Conservation (phyloP, 2,113 vertebrate genomes). For the Pampusana beccarii region DNA sequence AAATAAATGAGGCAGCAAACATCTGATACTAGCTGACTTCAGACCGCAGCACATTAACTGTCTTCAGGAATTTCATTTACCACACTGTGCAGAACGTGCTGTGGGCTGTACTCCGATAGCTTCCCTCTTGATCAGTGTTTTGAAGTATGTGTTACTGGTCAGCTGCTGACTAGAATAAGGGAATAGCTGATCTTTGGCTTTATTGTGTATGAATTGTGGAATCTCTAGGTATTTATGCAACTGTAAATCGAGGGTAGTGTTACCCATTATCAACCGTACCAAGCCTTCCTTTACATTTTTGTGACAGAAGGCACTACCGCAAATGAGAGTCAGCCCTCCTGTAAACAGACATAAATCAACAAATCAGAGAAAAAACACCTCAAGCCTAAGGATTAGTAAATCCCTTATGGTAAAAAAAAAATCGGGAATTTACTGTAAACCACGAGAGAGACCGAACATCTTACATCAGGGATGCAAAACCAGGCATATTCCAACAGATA, state of each 20-base stretch:
- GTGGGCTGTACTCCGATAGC: neutral
- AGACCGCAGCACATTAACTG: neutral
- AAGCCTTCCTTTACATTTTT: neutral
- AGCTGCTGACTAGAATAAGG: neutral
- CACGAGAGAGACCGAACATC: neutral
- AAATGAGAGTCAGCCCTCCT: neutral
- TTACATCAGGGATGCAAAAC: neutral
- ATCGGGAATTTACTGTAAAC: neutral
- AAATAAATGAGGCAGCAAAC: conserved; percentile 58
- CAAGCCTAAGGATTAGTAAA: neutral
- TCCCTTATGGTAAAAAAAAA: neutral
- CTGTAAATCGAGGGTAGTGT: neutral
- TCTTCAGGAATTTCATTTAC: neutral
- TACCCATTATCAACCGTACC: neutral
- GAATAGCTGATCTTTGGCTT: neutral
- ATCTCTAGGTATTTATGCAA: neutral
- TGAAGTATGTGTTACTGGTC: neutral
- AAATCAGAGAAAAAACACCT: neutral
- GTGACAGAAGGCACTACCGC: neutral
- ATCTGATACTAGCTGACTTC: conserved; percentile 18
- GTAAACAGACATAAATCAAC: neutral
- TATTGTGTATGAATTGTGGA: neutral
- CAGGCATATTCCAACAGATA: neutral
- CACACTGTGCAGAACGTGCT: neutral
- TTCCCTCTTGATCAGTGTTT: neutral